Evolutionary conservation across 2,113 vertebrate species (phyloP).

Genomic region (Sylvilagus bachmani): DNA sequence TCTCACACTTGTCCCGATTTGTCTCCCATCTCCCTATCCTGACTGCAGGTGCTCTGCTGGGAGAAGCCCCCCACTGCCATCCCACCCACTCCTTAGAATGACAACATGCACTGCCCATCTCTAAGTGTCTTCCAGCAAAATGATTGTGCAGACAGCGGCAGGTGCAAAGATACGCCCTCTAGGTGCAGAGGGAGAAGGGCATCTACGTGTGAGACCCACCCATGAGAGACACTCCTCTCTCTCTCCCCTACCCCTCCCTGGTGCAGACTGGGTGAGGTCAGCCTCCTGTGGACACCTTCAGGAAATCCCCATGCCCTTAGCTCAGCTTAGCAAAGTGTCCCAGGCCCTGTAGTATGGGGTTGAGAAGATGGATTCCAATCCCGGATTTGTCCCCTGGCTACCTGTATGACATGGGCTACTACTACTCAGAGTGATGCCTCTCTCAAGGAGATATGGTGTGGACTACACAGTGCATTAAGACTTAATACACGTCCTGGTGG

Average conservation of each 20-base stretch:
- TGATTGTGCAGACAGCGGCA: neutral
- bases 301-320: neutral
- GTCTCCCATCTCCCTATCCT: neutral
- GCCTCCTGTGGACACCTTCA: neutral
- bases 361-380: neutral
- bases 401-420: neutral
- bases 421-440: neutral
- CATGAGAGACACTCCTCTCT: neutral
- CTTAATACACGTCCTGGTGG: neutral
- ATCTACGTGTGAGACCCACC: neutral
- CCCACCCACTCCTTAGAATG: neutral
- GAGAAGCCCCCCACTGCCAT: neutral
- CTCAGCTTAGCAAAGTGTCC: neutral
- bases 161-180: neutral
- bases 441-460: neutral
- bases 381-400: neutral
- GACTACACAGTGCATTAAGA: conserved; percentile 2
- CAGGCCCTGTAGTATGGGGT: neutral
- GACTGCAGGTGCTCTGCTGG: neutral
- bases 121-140: neutral
- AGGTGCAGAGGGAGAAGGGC: neutral
- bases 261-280: neutral
- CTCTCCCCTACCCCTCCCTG: neutral
- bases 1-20: neutral
- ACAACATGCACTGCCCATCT: neutral